A percentile compares a stretch with the other conserved stretches of the same genome.
Evolutionary conservation across 2,888 invertebrate species (phyloP).

Genomic region (Unio delphinus): DNA sequence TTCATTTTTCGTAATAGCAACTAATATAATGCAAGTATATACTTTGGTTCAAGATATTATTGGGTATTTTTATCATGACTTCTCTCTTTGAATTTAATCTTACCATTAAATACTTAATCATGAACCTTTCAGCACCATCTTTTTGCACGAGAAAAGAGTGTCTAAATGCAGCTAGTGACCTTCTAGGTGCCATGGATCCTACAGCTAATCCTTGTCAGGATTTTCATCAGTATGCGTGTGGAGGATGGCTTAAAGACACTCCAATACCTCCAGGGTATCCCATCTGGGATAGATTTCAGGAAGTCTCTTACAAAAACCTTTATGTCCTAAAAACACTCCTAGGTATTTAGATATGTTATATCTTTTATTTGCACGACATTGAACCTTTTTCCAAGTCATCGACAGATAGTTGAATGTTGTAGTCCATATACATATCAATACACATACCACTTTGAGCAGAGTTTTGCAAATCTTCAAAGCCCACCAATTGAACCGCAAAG

Average conservation of each 20-base stretch:
- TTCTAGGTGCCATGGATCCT: conserved; percentile 54
- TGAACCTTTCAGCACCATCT: conserved; percentile 13
- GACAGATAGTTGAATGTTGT: no score
- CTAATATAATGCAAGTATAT: no score
- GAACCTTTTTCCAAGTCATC: no score
- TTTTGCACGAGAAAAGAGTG: conserved; percentile 52
- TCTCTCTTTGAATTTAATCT: no score
- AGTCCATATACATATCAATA: no score
- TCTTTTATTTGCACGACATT: no score
- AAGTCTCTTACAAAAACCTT: conserved; percentile 57
- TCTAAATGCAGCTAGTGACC: conserved; percentile 54
- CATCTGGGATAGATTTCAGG: conserved; percentile 61
- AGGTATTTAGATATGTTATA: conserved; percentile 33
- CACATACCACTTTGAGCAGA: no score
- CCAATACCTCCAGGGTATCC: conserved; percentile 62
- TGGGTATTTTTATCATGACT: no score
- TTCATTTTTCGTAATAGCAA: no score
- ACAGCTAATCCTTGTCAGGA: conserved; percentile 55
- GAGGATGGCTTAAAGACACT: conserved; percentile 57
- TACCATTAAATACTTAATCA: background rate
- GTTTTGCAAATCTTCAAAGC: no score
- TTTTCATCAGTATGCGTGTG: conserved; percentile 64
- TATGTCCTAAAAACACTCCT: conserved; percentile 57
- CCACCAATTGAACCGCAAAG: no score
- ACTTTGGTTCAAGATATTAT: no score